Conservation (phyloP, 2,888 invertebrate genomes). For the Dryocosmus kuriphilus region DNA sequence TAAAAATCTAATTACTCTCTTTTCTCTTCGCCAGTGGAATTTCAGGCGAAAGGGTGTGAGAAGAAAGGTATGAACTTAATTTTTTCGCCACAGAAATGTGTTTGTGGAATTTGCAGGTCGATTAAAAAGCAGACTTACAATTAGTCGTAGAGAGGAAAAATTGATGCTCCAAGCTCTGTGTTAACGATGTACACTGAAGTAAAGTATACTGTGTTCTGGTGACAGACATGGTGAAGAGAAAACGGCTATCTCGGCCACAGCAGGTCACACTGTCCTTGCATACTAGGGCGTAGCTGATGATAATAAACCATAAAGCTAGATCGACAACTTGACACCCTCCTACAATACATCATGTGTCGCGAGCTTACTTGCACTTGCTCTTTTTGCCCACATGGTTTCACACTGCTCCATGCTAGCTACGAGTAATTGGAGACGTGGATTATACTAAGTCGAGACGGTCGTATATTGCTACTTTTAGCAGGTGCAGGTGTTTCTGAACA, state of each 20-base stretch:
- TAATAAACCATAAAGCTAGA: conserved; percentile 42
- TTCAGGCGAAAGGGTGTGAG: neutral
- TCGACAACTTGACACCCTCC: conserved; percentile 32
- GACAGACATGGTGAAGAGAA: neutral
- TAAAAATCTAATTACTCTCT: conserved; percentile 35
- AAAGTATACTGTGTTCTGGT: neutral
- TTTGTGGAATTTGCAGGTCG: conserved; percentile 14
- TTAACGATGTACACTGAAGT: conserved; percentile 6
- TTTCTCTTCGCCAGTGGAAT: conserved; percentile 12
- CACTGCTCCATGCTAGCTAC: neutral
- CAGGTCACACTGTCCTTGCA: neutral
- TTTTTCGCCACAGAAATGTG: conserved; percentile 25
- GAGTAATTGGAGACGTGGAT: neutral
- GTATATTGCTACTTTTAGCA: neutral
- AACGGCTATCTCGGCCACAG: neutral
- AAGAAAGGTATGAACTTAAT: conserved; percentile 30
- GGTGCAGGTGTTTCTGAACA: conserved; percentile 1
- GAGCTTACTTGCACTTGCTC: conserved; percentile 39
- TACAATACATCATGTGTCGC: conserved; percentile 14
- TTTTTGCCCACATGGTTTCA: conserved; percentile 28
- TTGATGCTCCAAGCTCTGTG: neutral
- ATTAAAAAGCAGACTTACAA: conserved; percentile 16
- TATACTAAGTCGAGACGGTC: neutral
- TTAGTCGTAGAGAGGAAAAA: neutral
- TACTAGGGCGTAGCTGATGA: neutral